A percentile compares a stretch with the other conserved stretches of the same genome.
Conservation (phyloP, 2,113 vertebrate species). For the Centropus bengalensis region DNA sequence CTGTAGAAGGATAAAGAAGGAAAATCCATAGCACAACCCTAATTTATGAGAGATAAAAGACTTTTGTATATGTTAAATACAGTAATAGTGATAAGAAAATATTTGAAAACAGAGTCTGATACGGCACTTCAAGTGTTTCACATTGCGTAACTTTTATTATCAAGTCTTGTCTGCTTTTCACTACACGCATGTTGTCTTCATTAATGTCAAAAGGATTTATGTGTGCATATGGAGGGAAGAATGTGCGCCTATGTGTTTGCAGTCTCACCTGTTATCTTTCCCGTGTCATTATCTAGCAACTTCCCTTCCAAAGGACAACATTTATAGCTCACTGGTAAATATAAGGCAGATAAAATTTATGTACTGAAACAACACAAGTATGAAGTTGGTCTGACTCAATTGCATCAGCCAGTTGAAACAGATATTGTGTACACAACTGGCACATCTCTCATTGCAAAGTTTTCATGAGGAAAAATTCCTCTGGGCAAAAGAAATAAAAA, state of each 20-base stretch:
- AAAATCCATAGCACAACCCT: neutral
- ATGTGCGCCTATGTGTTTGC: neutral
- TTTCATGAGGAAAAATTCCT: constrained; percentile 41
- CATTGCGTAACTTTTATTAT: neutral
- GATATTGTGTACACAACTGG: constrained; percentile 46
- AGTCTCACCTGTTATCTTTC: constrained; percentile 46
- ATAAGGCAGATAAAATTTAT: constrained; percentile 63
- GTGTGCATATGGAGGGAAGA: neutral
- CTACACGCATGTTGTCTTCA: neutral
- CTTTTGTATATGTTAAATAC: neutral
- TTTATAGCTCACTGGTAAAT: constrained; percentile 65
- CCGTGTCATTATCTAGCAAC: constrained; percentile 32
- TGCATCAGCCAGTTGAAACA: constrained; percentile 31
- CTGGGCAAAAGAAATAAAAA: constrained; percentile 54
- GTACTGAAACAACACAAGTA: constrained; percentile 21
- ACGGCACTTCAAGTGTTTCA: neutral
- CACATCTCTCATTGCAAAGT: constrained; percentile 8
- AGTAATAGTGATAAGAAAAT: neutral
- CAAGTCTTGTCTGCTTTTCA: neutral
- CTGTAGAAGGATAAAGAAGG: neutral
- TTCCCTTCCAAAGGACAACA: constrained; percentile 50
- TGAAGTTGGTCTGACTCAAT: constrained; percentile 28
- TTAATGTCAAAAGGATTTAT: constrained; percentile 56
- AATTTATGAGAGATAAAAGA: neutral
- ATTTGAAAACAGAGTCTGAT: neutral